Percentiles rank a stretch among this genome's conserved stretches.
Evolutionary conservation across 2,888 invertebrate species (phyloP).

Genomic region (Lasius platythorax): DNA sequence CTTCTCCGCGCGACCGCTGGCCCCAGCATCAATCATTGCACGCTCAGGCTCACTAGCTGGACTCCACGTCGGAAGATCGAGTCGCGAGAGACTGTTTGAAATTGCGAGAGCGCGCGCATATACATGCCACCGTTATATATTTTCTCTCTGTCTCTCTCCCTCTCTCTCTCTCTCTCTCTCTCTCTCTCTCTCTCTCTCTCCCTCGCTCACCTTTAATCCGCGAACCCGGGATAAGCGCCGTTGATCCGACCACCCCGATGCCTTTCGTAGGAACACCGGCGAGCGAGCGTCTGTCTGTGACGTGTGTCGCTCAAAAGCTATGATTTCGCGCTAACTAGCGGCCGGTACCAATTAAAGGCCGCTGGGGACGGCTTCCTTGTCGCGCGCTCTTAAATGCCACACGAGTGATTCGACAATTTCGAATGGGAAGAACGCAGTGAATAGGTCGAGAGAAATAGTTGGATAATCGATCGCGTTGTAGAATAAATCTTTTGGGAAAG

Average conservation of each 20-base stretch:
- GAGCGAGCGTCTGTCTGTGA: slow-evolving; percentile 54
- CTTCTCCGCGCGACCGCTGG: slow-evolving; percentile 66
- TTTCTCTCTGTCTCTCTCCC: background rate
- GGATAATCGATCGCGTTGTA: slow-evolving; percentile 41
- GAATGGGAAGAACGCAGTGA: slow-evolving; percentile 49
- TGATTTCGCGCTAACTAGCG: slow-evolving; percentile 73
- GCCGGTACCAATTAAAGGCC: slow-evolving; percentile 73
- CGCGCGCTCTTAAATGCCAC: slow-evolving; percentile 61
- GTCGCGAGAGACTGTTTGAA: slow-evolving; percentile 80
- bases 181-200: background rate
- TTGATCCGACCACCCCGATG: slow-evolving; percentile 60
- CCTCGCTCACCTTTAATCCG: slow-evolving; percentile 27
- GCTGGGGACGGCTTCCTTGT: slow-evolving; percentile 55
- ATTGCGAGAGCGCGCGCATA: slow-evolving; percentile 61
- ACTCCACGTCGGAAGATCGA: slow-evolving; percentile 74
- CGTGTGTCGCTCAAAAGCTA: slow-evolving; percentile 69
- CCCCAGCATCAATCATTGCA: slow-evolving; percentile 84
- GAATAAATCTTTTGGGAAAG: slow-evolving; percentile 55
- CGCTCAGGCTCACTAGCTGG: slow-evolving; percentile 77
- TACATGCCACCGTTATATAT: background rate
- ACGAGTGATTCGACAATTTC: slow-evolving; percentile 57
- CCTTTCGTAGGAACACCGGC: slow-evolving; percentile 44
- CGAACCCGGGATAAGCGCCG: slow-evolving; percentile 41
- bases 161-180: background rate
- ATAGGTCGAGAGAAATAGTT: slow-evolving; percentile 2